These are phyloP conservation scores for Channa argus DNA, from an alignment of 2,113 vertebrate species.

Conservation along the genomic window DNA sequence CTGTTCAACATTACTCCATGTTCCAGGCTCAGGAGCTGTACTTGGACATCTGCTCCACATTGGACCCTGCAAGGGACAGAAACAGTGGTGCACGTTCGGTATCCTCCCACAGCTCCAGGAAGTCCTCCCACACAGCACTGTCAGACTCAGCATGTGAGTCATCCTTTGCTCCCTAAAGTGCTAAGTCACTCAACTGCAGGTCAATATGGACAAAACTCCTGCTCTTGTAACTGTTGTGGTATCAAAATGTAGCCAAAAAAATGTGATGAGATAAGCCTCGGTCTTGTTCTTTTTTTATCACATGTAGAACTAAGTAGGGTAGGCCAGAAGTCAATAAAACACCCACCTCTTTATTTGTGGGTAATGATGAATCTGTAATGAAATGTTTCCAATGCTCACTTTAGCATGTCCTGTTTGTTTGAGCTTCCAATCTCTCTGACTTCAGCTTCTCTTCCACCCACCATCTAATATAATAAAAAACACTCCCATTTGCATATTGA, in stretches of 20 bases:
- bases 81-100: conserved; percentile 79
- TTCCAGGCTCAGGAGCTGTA: conserved; percentile 83
- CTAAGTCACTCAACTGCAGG: conserved; percentile 45
- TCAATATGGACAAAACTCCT: conserved; percentile 24
- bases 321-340: conserved; percentile 21
- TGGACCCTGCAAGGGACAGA: conserved; percentile 78
- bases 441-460: conserved; percentile 48
- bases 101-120: conserved; percentile 84
- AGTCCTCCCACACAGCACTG: conserved; percentile 82
- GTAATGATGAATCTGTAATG: conserved; percentile 28
- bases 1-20: conserved; percentile 27
- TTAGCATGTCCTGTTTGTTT: conserved; percentile 39
- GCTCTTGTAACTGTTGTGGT: neutral
- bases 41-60: conserved; percentile 79
- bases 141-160: conserved; percentile 88
- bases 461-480: conserved; percentile 16
- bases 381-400: conserved; percentile 43
- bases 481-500: conserved; percentile 50
- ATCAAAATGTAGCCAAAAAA: neutral
- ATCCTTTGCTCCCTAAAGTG: conserved; percentile 49
- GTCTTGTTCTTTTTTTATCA: conserved; percentile 8
- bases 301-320: conserved; percentile 13
- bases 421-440: conserved; percentile 43
- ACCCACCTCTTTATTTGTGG: conserved; percentile 37
- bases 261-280: neutral